Conservation (phyloP, 1,140 invertebrate species). For the Drosophila melanica region DNA sequence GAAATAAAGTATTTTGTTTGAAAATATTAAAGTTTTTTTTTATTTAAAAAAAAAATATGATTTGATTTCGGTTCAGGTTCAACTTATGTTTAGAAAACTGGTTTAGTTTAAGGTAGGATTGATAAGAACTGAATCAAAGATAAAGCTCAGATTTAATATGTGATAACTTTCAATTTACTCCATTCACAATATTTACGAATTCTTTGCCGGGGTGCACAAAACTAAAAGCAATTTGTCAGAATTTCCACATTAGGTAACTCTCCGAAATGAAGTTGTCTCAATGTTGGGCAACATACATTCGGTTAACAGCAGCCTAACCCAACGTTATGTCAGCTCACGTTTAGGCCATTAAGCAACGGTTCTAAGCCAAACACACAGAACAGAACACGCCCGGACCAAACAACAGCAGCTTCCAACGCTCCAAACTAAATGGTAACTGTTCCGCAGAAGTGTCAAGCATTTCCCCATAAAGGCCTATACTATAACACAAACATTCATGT, state of each 20-base stretch:
- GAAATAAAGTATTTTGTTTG: no score
- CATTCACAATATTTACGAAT: neutral
- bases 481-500: constrained; percentile 15
- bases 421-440: constrained; percentile 32
- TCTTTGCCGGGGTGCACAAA: neutral
- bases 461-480: constrained; percentile 33
- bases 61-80: no score
- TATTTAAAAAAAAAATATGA: no score
- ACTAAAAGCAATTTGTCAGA: constrained; percentile 1
- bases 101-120: no score
- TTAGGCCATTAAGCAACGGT: constrained; percentile 54
- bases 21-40: no score
- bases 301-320: neutral
- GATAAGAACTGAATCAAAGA: neutral
- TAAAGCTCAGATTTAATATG: no score
- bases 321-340: constrained; percentile 56
- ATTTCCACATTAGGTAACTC: neutral
- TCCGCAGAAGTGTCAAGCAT: constrained; percentile 43
- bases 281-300: constrained; percentile 22
- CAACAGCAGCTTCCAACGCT: constrained; percentile 24
- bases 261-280: constrained; percentile 1
- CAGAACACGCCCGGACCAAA: constrained; percentile 10
- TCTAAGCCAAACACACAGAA: constrained; percentile 9
- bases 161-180: neutral
- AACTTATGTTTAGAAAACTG: no score